Evolutionary conservation across 2,113 vertebrate genomes (phyloP).

Genomic region (Pteruthius melanotis): DNA sequence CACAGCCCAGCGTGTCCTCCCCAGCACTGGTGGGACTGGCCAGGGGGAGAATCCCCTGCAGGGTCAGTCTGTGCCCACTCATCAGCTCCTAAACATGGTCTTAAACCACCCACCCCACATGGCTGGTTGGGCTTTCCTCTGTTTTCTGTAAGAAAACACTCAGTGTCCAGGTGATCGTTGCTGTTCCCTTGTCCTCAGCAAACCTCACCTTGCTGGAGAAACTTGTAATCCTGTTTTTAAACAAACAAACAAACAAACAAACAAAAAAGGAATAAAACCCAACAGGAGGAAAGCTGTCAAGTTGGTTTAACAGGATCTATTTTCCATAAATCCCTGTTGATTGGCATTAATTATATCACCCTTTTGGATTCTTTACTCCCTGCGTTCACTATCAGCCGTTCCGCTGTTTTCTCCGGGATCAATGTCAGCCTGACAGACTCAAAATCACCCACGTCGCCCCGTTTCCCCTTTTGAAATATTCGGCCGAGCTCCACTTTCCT

Average conservation of each 20-base stretch:
- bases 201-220: background rate
- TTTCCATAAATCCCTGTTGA: constrained; percentile 48
- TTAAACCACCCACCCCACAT: background rate
- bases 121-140: background rate
- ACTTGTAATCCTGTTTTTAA: background rate
- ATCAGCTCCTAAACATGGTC: background rate
- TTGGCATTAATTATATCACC: constrained; percentile 54
- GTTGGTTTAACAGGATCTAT: constrained; percentile 39
- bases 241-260: background rate
- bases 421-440: constrained; percentile 40
- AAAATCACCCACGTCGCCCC: background rate
- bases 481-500: background rate
- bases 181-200: background rate
- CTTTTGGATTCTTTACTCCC: constrained; percentile 37
- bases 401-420: constrained; percentile 33
- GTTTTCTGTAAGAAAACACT: background rate
- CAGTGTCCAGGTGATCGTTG: fast-evolving
- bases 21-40: background rate
- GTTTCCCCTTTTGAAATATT: background rate
- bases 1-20: background rate
- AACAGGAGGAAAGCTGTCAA: background rate
- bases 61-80: background rate
- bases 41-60: background rate
- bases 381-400: background rate
- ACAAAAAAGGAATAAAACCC: fast-evolving